A percentile compares a stretch with the other conserved stretches of the same genome.
These are phyloP conservation scores for Nomia melanderi DNA, from an alignment of 1,140 invertebrate species.

Conservation along the genomic window DNA sequence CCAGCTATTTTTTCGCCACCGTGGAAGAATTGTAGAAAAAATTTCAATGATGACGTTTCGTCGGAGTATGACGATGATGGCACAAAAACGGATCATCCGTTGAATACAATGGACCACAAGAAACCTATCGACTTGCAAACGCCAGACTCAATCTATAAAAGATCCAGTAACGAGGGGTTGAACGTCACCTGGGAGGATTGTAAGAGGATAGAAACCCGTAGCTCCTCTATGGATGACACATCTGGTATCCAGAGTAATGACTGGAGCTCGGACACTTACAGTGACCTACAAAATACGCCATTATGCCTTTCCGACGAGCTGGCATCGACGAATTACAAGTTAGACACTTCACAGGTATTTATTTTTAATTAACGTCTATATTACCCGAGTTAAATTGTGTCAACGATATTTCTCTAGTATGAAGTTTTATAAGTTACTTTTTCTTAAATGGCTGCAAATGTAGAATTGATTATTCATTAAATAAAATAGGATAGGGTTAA, in stretches of 20 bases:
- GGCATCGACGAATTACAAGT: constrained; percentile 36
- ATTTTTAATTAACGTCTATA: not conserved
- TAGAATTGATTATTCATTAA: too few relatives aligned
- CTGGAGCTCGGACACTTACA: constrained; percentile 56
- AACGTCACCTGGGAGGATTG: constrained; percentile 47
- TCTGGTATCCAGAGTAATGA: constrained; percentile 60
- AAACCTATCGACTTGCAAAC: not conserved
- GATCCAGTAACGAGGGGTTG: constrained; percentile 56
- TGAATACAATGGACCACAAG: not conserved
- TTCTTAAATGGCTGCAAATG: too few relatives aligned
- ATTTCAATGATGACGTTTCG: not conserved
- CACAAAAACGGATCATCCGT: not conserved
- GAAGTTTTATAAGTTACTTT: too few relatives aligned
- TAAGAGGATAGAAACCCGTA: constrained; percentile 14
- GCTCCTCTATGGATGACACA: constrained; percentile 60
- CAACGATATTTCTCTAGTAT: too few relatives aligned
- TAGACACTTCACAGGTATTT: constrained; percentile 13
- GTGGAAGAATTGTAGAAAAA: not conserved
- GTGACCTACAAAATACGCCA: constrained; percentile 48
- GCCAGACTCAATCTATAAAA: constrained; percentile 17
- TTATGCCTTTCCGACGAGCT: constrained; percentile 63
- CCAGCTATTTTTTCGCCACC: not conserved
- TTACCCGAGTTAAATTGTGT: too few relatives aligned
- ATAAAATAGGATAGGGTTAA: too few relatives aligned
- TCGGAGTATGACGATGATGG: not conserved